Conservation (phyloP, 2,888 invertebrate genomes). For the Erebia epiphron region DNA sequence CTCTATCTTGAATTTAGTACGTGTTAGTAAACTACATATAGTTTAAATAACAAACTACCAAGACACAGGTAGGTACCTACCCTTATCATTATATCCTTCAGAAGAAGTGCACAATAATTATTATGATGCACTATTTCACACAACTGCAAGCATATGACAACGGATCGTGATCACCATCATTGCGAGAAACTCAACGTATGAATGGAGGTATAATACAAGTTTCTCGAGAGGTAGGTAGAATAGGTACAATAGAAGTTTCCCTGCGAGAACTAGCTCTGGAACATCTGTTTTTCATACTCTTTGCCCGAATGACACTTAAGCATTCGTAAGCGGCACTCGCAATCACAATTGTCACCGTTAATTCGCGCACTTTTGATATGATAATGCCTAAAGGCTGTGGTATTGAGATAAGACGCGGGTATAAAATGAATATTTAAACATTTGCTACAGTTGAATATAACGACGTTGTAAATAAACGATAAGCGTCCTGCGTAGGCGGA, state of each 20-base stretch:
- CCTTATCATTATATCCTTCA: too few species aligned
- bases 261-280: neutral
- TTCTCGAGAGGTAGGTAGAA: neutral
- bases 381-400: constrained; percentile 50
- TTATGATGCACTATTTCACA: too few species aligned
- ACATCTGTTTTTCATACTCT: constrained; percentile 39
- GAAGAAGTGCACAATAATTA: too few species aligned
- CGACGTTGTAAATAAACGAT: constrained; percentile 34
- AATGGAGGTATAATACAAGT: too few species aligned
- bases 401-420: constrained; percentile 39
- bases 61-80: too few species aligned
- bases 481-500: constrained; percentile 15
- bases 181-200: too few species aligned
- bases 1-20: too few species aligned
- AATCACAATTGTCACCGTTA: constrained; percentile 78
- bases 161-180: too few species aligned
- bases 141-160: too few species aligned
- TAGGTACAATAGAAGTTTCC: neutral
- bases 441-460: constrained; percentile 39
- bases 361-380: constrained; percentile 72
- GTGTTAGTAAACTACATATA: too few species aligned
- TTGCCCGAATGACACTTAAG: constrained; percentile 43
- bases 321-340: constrained; percentile 62
- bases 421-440: constrained; percentile 45
- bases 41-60: too few species aligned